Percentiles rank a stretch among this genome's conserved stretches.
Conservation (phyloP, 2,797 vertebrate genomes). For the Lutjanus argentimaculatus region DNA sequence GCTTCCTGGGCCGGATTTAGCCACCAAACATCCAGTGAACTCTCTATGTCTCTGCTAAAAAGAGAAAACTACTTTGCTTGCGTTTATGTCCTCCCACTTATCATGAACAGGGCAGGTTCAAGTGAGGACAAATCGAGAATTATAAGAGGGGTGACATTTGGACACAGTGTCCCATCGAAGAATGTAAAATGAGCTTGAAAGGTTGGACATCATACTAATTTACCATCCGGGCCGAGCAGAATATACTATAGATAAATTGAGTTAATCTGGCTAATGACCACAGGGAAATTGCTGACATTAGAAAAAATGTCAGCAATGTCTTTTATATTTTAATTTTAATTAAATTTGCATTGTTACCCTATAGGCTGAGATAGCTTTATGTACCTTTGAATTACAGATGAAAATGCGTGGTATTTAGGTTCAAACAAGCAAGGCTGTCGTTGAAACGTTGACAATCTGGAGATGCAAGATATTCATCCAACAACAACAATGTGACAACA, state of each 20-base stretch:
- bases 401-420: background rate
- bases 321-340: slow-evolving; percentile 2
- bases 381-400: background rate
- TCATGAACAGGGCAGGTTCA: slow-evolving; percentile 20
- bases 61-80: background rate
- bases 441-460: background rate
- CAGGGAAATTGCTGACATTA: slow-evolving; percentile 1
- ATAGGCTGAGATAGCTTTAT: background rate
- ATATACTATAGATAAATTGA: background rate
- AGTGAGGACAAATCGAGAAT: slow-evolving; percentile 28
- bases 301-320: background rate
- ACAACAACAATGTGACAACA: background rate
- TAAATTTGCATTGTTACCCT: background rate
- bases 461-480: background rate
- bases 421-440: background rate
- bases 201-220: slow-evolving; percentile 20
- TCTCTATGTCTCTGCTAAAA: background rate
- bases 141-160: slow-evolving; percentile 53
- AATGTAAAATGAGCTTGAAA: slow-evolving; percentile 44
- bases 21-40: slow-evolving; percentile 23
- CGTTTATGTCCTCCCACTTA: background rate
- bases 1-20: slow-evolving; percentile 34
- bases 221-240: background rate
- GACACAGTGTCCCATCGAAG: slow-evolving; percentile 15
- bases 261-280: slow-evolving; percentile 12